Evolutionary conservation across 1,140 invertebrate genomes (phyloP), one percentile per base, ranked within the genome.

Genomic region (Pantala flavescens): DNA sequence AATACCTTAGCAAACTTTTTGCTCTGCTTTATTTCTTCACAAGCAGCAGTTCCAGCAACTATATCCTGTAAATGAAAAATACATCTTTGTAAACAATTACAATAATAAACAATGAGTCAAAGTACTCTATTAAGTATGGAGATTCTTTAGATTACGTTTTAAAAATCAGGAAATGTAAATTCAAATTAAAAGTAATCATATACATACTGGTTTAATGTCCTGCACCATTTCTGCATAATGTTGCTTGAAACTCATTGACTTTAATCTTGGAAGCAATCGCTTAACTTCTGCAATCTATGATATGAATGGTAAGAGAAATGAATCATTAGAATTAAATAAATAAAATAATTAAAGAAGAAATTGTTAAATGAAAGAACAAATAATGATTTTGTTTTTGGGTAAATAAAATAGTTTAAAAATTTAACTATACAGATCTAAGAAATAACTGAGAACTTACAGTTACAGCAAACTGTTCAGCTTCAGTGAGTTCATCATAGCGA

Each of bases 381-480:
- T 49, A 49, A 49, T 11, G 43, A n/a, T n/a, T 63, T 7, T 63
- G n/a, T 21, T 7, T 63, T 36, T 63, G 12, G 3, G 49, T 14
- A 21, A 12, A 63, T 12, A 63, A 63, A 63, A 7, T 1, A 63
- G 3, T 21, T 7, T 63, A 63, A 63, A 72, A 10, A 49, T 70
- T 10, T 63, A 21, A 42, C 43, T 28, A 70, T 42, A 70, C 10
- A 23, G n/a, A 74, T 43, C 0, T 16, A 23, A 70, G 12, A 71
- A 14, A 73, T 24, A 12, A 19, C 21, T 19, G 24, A n/a, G 7
- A 87, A 76, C 91, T 88, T 82, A 97, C 93, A n/a, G 92, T 94
- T 3, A 96, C 89, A 71, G 92, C 91, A 85, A 98, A 98, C 81
- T 97, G 94, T 83, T 99, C 97, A 5, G 96, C 93, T 78, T 96